Conservation (phyloP, 2,888 invertebrate species). For the Polydrusus pterygomalis region DNA sequence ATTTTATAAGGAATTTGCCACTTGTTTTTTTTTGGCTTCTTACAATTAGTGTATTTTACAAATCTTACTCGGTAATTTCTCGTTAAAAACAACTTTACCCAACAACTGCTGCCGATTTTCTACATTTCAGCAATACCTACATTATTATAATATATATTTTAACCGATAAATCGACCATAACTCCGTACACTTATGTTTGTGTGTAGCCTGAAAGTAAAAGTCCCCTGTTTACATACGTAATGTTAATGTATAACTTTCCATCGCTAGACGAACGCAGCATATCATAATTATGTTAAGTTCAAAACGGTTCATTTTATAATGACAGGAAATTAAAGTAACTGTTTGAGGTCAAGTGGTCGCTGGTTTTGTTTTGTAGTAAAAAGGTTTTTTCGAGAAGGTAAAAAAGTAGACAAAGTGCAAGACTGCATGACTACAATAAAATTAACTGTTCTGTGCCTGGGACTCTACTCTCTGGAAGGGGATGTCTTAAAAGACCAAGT, state of each 20-base stretch:
- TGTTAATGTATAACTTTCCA: constrained; percentile 12
- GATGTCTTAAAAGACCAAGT: too few species aligned
- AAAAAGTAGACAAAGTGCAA: too few species aligned
- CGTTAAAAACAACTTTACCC: neutral
- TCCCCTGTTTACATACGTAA: constrained; percentile 15
- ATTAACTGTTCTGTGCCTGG: too few species aligned
- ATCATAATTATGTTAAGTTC: constrained; percentile 9
- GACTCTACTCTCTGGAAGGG: too few species aligned
- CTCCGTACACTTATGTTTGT: neutral
- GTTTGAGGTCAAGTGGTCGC: neutral
- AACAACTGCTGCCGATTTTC: neutral
- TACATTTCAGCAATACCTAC: neutral
- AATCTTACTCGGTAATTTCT: neutral
- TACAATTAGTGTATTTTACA: too few species aligned
- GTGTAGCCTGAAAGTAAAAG: constrained; percentile 15
- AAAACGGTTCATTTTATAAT: constrained; percentile 21
- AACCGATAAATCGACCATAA: constrained; percentile 10
- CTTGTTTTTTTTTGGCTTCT: too few species aligned
- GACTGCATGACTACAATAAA: too few species aligned
- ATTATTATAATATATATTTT: too few species aligned
- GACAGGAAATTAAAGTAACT: neutral
- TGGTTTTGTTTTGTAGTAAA: too few species aligned
- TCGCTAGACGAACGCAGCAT: constrained; percentile 15
- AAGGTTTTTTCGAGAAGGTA: too few species aligned
- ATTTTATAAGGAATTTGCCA: too few species aligned